Evolutionary conservation across 2,888 invertebrate genomes (phyloP), one percentile per base, ranked within the genome.

Genomic region (Lysandra coridon): DNA sequence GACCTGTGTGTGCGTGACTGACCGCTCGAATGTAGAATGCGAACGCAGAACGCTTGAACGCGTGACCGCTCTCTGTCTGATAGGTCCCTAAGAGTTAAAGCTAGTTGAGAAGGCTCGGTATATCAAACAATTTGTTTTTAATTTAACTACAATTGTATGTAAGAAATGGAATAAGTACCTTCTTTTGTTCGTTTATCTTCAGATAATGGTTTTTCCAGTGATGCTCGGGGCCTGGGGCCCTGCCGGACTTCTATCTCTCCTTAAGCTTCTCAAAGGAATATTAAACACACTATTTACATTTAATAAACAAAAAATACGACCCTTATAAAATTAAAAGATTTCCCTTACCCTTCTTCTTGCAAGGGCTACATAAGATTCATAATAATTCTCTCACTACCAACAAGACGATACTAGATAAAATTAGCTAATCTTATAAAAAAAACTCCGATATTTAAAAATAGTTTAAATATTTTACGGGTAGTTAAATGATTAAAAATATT

Each of bases 221-320:
- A 62, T 10, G 62, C 62, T 33, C 10, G 30, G 23, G 12, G 30
- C 64, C 30, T 33, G 30, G 4, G 30, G 30, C 64, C 1, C 30
- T 12, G 23, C 64, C 30, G 12, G 64, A 64, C 33, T 33, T 12
- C 33, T 64, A 23, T 64, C 12, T 30, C 30, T 30, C 23, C 30
- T 12, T 64, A 12, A 64, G 30, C 64, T 30, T 30, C 33, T 30
- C 64, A 64, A 64, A 64, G 64, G 64, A 30, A 64, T 64, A 64
- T 33, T 64, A 2, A 62, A 23, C 6, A 7, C 23, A 62, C 6
- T n/a, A 62, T 62, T 62, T 62, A 62, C 10, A 17, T 62, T 62
- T 62, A 23, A 23, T 23, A 62, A 62, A 62, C 62, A 62, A 62
- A 62, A 62, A 62, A 62, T 62, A 62, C 62, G 23, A 62, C 62